Percentiles rank a stretch among this genome's conserved stretches.
Evolutionary conservation across 1,140 invertebrate genomes (phyloP).

Genomic region (Cecropterus lyciades): DNA sequence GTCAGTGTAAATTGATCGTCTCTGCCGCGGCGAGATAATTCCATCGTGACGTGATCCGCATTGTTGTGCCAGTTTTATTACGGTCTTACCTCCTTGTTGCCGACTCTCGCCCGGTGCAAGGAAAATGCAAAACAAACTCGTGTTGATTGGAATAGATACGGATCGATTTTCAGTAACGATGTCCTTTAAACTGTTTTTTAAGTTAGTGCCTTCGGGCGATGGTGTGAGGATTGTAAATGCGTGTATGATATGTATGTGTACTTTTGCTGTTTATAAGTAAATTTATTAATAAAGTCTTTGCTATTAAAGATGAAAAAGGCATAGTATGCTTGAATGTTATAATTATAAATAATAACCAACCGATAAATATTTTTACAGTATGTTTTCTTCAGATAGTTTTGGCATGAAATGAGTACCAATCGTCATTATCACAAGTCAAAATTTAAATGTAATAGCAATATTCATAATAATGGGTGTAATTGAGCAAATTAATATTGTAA

Average conservation of each 20-base stretch:
- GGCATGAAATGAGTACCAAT: too few relatives aligned
- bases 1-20: conserved; percentile 77
- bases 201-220: too few relatives aligned
- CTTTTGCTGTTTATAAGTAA: not conserved
- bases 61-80: conserved; percentile 70
- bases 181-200: conserved; percentile 4
- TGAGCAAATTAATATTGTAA: not conserved
- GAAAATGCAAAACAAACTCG: conserved; percentile 73
- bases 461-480: too few relatives aligned
- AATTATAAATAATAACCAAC: too few relatives aligned
- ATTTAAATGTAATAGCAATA: too few relatives aligned
- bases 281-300: not conserved
- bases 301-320: too few relatives aligned
- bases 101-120: conserved; percentile 45
- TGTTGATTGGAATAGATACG: conserved; percentile 65
- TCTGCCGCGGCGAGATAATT: conserved; percentile 74
- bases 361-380: too few relatives aligned
- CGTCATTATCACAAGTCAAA: too few relatives aligned
- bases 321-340: too few relatives aligned
- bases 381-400: too few relatives aligned
- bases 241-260: too few relatives aligned
- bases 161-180: conserved; percentile 47
- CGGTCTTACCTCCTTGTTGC: conserved; percentile 47
- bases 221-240: too few relatives aligned
- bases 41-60: conserved; percentile 75